Evolutionary conservation across 1,140 invertebrate species (phyloP).

Genomic region (Eufriesea mexicana): DNA sequence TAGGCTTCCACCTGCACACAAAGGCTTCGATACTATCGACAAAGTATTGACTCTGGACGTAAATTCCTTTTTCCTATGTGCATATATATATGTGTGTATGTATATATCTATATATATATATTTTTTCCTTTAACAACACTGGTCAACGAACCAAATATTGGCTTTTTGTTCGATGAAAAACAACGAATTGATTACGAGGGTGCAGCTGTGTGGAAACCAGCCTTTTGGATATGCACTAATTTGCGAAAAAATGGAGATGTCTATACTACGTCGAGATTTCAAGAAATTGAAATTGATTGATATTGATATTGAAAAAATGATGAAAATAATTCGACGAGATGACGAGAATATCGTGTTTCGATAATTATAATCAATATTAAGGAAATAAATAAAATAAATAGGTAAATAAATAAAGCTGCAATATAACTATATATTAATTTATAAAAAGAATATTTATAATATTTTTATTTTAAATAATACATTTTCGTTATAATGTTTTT

Average conservation of each 20-base stretch:
- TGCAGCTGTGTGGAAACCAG: not conserved
- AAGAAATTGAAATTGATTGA: not conserved
- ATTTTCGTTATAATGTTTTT: too few relatives aligned
- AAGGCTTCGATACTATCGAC: conserved; percentile 13
- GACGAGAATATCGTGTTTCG: too few relatives aligned
- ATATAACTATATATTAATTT: too few relatives aligned
- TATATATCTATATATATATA: too few relatives aligned
- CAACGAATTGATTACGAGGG: conserved; percentile 4
- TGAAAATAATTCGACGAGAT: too few relatives aligned
- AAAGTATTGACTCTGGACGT: conserved; percentile 23
- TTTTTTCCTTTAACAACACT: not conserved
- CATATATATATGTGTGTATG: not conserved
- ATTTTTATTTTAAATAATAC: too few relatives aligned
- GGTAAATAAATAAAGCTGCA: too few relatives aligned
- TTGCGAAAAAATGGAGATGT: not conserved
- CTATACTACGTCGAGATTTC: not conserved
- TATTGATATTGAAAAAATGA: too few relatives aligned
- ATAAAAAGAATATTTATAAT: too few relatives aligned
- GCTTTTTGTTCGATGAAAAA: conserved; percentile 16
- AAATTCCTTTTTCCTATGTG: not conserved
- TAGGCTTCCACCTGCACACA: not conserved
- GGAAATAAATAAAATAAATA: too few relatives aligned
- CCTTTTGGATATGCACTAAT: not conserved
- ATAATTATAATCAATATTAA: too few relatives aligned
- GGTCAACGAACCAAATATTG: conserved; percentile 37